Base-by-base conservation (phyloP, 2,888 invertebrate species). In the Tolmerus cingulatus region DNA sequence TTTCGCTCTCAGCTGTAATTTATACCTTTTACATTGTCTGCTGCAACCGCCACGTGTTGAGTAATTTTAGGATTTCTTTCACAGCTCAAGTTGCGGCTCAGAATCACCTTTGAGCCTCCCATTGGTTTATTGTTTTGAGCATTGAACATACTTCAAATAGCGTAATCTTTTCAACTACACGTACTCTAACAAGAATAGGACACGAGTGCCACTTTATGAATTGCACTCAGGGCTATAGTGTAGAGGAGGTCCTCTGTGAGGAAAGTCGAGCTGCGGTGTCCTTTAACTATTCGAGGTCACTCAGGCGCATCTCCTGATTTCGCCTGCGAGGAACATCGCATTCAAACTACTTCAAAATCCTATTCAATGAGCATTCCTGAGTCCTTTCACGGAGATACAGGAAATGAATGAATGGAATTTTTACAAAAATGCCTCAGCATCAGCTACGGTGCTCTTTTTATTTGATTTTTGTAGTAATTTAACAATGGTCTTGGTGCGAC, bases 341-440 rank as follows among this genome's bases (percentile, higher is more conserved):
- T 46, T 78, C 19, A 78, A 78, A 46, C 78, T 27, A 46, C 40
- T 78, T 78, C 43, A 46, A 78, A 78, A 78, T 78, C 40, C 46
- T 43, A 66, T 66, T 66, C 66, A 66, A 66, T 8, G 46, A 46
- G 23, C 19, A 43, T 78, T 40, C 40, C 43, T 19, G n/a, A 37
- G n/a, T 78, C 43, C 43, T 78, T 78, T 78, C 46, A 78, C 19
- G 4, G 46, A 78, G 43, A 40, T 43, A 78, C 78, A 78, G 78
- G 78, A 78, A 78, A 43, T 43, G 78, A 43, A 40, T 78, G 78
- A 78, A 78, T 43, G 78, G 43, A 78, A 78, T 78, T 43, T 40
- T 78, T 78, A 66, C 1, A 12, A 19, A 66, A 66, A 66, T 66
- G 19, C 19, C 27, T 66, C 27, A 66, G 23, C 66, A 66, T 66